These are phyloP conservation scores for Anthoscopus minutus DNA, from an alignment of 2,113 vertebrate species.

Conservation along the genomic window DNA sequence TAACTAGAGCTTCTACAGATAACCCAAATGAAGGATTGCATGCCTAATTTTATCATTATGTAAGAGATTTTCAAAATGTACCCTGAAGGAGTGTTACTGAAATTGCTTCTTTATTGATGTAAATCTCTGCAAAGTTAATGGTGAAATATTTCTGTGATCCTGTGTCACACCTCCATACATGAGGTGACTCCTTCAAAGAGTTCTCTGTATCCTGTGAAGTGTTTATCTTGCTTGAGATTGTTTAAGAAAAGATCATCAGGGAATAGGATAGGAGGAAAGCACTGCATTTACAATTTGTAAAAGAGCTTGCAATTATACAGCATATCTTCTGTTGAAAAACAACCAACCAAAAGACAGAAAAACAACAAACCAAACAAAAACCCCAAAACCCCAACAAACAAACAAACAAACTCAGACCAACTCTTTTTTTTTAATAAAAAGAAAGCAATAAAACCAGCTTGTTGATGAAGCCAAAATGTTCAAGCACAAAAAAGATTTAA, in stretches of 20 bases:
- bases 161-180: constrained; percentile 10
- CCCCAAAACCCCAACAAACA: neutral
- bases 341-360: too few relatives aligned
- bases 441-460: neutral
- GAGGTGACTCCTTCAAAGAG: neutral
- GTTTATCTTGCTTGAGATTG: neutral
- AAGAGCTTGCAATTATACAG: neutral
- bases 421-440: neutral
- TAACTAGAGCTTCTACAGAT: neutral
- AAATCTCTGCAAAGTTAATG: neutral
- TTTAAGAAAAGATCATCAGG: neutral
- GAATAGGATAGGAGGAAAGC: neutral
- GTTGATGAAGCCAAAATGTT: neutral
- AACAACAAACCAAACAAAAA: too few relatives aligned
- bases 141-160: constrained; percentile 29
- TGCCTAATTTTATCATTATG: constrained; percentile 17
- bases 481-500: neutral
- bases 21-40: neutral
- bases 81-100: neutral
- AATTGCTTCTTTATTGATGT: neutral
- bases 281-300: neutral
- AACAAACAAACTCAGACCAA: neutral
- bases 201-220: neutral
- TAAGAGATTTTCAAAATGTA: neutral
- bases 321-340: neutral